Base-by-base conservation (phyloP, 2,113 vertebrate genomes). In the Sinocyclocheilus maitianheensis region DNA sequence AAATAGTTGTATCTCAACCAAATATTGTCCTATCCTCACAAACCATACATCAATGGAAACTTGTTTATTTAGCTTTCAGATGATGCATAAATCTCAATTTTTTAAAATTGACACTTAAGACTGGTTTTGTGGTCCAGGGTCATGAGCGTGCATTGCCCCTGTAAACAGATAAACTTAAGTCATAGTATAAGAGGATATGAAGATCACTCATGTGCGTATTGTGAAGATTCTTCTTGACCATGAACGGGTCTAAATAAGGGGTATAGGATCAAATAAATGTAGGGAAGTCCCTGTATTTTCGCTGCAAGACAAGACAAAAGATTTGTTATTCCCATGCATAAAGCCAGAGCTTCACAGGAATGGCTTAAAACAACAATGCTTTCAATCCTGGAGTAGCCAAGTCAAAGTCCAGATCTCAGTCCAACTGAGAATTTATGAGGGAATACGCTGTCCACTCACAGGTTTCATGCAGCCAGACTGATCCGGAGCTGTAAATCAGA, bases 331-430 rank as follows among this genome's bases (percentile, higher is more conserved):
- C 24, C 24, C n/a, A 65, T 26, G 63, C n/a, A 30, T 40, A 72
- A 40, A 72, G 18, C 69, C 69, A 20, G 24, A 77, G n/a, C 75
- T 51, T 51, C n/a, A 53, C 24, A 77, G 24, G 48, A 53, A 77
- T 77, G 48, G 3, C 75, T 53, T 53, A 26, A 77, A 77, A 22
- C 16, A 40, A 40, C 18, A 53, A 26, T 51, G 48, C 30, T 30
- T 1, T 26, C 14, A 53, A n/a, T 77, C 46, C 14, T 53, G 14
- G 43, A 77, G 14, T 30, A 53, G 75, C 34, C 69, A 40, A 40
- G 69, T 72, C 34, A 72, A 71, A 11, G 69, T 72, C 67, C 67
- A 71, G 16, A 71, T 71, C 67, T 71, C 67, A 71, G 67, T 71
- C 75, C 48, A 77, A 11, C 9, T 20, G 12, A 77, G 14, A 30